Conservation (phyloP, 1,140 invertebrate species). For the Ostrea edulis region DNA sequence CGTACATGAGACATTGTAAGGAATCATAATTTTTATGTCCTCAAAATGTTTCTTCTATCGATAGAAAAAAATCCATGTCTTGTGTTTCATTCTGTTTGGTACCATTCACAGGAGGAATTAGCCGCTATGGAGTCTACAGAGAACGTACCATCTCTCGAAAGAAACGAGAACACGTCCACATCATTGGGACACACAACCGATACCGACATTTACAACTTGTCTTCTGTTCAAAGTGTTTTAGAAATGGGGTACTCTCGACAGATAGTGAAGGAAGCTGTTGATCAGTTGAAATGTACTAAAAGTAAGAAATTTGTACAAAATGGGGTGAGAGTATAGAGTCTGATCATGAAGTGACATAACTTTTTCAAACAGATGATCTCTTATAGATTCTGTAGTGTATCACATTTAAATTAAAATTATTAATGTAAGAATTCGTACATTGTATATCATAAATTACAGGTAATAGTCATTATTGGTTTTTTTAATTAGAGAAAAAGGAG, state of each 20-base stretch:
- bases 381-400: neutral
- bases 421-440: too few species aligned
- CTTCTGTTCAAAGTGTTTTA: conserved; percentile 5
- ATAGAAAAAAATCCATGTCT: neutral
- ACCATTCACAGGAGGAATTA: neutral
- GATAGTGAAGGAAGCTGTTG: neutral
- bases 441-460: too few species aligned
- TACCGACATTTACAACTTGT: neutral
- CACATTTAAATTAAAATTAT: too few species aligned
- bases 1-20: neutral
- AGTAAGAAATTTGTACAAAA: neutral
- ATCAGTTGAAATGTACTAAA: neutral
- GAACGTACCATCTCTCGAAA: too few species aligned
- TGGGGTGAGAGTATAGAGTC: too few species aligned
- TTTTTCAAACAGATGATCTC: too few species aligned
- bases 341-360: too few species aligned
- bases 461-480: too few species aligned
- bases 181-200: neutral
- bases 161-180: too few species aligned
- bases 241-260: conserved; percentile 6
- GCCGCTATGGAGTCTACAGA: neutral
- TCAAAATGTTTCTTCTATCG: neutral
- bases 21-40: neutral
- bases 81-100: neutral
- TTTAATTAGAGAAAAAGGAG: too few species aligned